phyloP scores from a whole-genome alignment of 2,113 vertebrate species.

The Pao palembangensis region DNA sequence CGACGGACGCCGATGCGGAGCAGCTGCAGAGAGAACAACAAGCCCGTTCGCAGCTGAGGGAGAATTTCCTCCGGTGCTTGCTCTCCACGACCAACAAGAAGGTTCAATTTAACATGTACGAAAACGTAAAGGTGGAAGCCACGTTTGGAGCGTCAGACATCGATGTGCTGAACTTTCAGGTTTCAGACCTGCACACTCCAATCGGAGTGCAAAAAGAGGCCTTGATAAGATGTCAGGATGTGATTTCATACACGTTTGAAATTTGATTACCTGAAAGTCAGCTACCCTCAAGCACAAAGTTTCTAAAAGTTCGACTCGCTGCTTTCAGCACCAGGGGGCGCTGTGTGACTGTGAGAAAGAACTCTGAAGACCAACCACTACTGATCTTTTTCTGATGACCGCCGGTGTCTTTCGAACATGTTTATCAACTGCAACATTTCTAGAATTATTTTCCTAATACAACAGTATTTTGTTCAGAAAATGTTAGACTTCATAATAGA shows the following conservation, averaged over 20 bases:
- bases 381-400: too few species aligned
- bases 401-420: too few species aligned
- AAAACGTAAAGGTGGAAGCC: constrained; percentile 78
- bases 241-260: constrained; percentile 82
- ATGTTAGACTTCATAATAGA: too few species aligned
- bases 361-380: too few species aligned
- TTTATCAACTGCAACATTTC: too few species aligned
- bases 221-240: constrained; percentile 80
- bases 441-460: too few species aligned
- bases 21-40: constrained; percentile 70
- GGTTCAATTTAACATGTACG: constrained; percentile 79
- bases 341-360: background rate
- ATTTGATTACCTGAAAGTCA: constrained; percentile 40
- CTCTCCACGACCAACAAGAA: constrained; percentile 74
- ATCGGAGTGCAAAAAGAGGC: constrained; percentile 86
- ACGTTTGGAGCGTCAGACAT: constrained; percentile 82
- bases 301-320: background rate
- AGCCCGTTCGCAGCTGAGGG: constrained; percentile 73
- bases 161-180: constrained; percentile 86
- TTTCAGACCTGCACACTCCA: constrained; percentile 84
- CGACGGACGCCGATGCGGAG: background rate
- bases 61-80: constrained; percentile 82
- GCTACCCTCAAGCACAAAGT: background rate
- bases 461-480: too few species aligned
- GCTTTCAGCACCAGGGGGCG: background rate